These are phyloP conservation scores for Varanus komodoensis DNA, from an alignment of 2,113 vertebrate genomes.

Conservation along the genomic window DNA sequence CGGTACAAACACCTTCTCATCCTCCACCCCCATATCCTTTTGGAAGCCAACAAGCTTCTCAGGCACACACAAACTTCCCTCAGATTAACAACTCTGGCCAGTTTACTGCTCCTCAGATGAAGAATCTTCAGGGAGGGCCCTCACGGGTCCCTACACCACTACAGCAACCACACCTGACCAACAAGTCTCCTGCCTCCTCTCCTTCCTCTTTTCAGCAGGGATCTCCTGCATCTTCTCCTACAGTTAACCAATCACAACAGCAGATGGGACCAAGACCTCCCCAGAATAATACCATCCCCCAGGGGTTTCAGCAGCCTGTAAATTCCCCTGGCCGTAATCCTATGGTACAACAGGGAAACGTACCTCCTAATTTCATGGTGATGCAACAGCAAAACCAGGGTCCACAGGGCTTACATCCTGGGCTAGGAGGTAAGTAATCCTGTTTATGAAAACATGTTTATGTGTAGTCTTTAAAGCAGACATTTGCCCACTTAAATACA, in stretches of 20 bases:
- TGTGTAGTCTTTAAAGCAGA: neutral
- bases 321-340: slow-evolving; percentile 93
- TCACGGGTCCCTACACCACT: slow-evolving; percentile 88
- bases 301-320: slow-evolving; percentile 94
- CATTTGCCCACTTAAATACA: neutral
- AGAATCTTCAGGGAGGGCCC: slow-evolving; percentile 89
- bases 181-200: slow-evolving; percentile 96
- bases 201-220: slow-evolving; percentile 98
- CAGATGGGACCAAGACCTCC: slow-evolving; percentile 90
- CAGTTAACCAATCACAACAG: slow-evolving; percentile 89
- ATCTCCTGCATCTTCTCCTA: slow-evolving; percentile 96
- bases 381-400: slow-evolving; percentile 94
- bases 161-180: slow-evolving; percentile 91
- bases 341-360: slow-evolving; percentile 89
- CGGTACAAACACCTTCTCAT: slow-evolving; percentile 95
- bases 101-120: slow-evolving; percentile 94
- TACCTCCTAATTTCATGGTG: slow-evolving; percentile 94
- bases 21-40: slow-evolving; percentile 98
- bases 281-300: slow-evolving; percentile 86
- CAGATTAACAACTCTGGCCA: slow-evolving; percentile 85
- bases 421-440: slow-evolving; percentile 85
- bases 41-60: slow-evolving; percentile 96
- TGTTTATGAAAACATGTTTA: slow-evolving; percentile 6
- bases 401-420: slow-evolving; percentile 90
- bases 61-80: slow-evolving; percentile 86